Evolutionary conservation across 2,113 vertebrate genomes (phyloP).

Genomic region (Ciconia stormi): DNA sequence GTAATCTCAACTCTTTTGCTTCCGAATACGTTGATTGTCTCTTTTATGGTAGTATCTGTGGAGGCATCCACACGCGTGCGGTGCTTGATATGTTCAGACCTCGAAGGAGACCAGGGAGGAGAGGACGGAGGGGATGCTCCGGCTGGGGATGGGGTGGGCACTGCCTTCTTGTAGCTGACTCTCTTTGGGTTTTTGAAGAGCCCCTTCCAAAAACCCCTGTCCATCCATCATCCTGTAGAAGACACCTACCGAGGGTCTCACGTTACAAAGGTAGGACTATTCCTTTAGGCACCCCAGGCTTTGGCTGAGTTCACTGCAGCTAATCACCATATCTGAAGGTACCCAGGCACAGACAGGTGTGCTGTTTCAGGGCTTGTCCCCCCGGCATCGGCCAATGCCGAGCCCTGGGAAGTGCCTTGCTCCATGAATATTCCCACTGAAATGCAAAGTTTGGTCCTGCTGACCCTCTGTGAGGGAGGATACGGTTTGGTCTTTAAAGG

Average conservation of each 20-base stretch:
- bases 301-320: neutral
- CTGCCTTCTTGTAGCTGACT: constrained; percentile 2
- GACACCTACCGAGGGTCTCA: rapidly evolving
- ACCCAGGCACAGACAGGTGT: neutral
- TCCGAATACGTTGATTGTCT: constrained; percentile 64
- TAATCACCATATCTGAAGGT: neutral
- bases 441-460: neutral
- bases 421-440: neutral
- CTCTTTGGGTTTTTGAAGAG: neutral
- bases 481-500: neutral
- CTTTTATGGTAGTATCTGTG: neutral
- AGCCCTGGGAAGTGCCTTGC: neutral
- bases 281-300: neutral
- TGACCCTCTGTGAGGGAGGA: neutral
- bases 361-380: neutral
- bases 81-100: neutral
- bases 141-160: neutral
- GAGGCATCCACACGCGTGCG: neutral
- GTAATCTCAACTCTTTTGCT: constrained; percentile 45
- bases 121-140: neutral
- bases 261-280: neutral
- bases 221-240: neutral
- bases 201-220: neutral
- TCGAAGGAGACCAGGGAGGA: neutral
- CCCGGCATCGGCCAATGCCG: rapidly evolving